phyloP scores from a whole-genome alignment of 2,888 invertebrate genomes.

The Synergus japonicus region DNA sequence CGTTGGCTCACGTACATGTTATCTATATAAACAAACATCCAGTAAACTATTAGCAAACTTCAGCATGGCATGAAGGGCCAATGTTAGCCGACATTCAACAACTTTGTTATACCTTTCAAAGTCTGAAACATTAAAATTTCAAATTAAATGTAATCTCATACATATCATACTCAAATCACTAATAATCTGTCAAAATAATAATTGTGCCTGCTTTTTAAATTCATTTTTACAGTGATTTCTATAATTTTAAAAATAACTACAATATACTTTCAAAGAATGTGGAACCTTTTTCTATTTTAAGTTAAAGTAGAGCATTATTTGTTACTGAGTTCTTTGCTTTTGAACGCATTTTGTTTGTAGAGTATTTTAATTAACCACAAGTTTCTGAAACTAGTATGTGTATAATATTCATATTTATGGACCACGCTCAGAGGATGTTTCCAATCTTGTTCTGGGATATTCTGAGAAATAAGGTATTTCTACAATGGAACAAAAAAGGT shows the following conservation, averaged over 20 bases:
- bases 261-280: too few relatives aligned
- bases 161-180: neutral
- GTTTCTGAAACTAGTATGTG: neutral
- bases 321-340: neutral
- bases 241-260: too few relatives aligned
- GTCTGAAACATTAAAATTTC: conserved; percentile 3
- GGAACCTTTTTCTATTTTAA: neutral
- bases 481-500: conserved; percentile 14
- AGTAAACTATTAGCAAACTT: conserved; percentile 28
- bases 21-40: conserved; percentile 28
- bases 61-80: conserved; percentile 2
- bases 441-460: conserved; percentile 16
- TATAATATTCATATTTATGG: conserved; percentile 21
- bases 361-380: conserved; percentile 7
- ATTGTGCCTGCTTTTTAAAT: neutral
- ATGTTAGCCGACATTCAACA: conserved; percentile 19
- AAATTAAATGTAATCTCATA: neutral
- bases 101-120: conserved; percentile 26
- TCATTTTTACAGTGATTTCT: neutral
- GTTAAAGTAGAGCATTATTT: neutral
- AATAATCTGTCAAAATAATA: neutral
- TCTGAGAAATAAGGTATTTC: conserved; percentile 15
- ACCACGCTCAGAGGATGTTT: neutral
- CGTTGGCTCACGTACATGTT: conserved; percentile 1
- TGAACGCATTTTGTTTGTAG: neutral